Conservation (phyloP, 1,140 invertebrate species). For the Pogonomyrmex californicus region DNA sequence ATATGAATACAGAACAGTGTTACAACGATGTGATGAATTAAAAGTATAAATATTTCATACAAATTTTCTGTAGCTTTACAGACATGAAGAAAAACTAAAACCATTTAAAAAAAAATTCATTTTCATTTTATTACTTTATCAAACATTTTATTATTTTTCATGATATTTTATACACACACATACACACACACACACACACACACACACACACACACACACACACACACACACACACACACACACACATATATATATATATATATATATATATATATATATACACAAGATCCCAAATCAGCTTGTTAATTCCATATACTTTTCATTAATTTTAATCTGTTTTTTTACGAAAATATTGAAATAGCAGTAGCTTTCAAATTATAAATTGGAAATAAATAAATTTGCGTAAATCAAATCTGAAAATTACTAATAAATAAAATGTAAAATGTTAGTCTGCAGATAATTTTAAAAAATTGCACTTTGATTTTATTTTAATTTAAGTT, state of each 20-base stretch:
- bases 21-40: conserved; percentile 15
- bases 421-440: neutral
- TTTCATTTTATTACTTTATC: no score
- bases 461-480: neutral
- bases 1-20: neutral
- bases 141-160: conserved; percentile 34
- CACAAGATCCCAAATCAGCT: neutral
- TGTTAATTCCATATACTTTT: neutral
- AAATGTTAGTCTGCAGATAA: neutral
- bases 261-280: no score
- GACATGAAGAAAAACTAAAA: neutral
- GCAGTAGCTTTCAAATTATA: neutral
- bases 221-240: no score
- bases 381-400: neutral
- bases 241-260: no score
- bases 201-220: no score
- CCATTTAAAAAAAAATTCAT: neutral
- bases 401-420: neutral
- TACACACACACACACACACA: no score
- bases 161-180: no score
- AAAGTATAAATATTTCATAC: conserved; percentile 27
- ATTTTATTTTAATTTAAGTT: neutral
- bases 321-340: neutral
- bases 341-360: neutral
- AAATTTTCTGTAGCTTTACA: conserved; percentile 17